These are phyloP conservation scores for Proterorhinus semilunaris DNA, from an alignment of 2,113 vertebrate genomes.

Conservation along the genomic window DNA sequence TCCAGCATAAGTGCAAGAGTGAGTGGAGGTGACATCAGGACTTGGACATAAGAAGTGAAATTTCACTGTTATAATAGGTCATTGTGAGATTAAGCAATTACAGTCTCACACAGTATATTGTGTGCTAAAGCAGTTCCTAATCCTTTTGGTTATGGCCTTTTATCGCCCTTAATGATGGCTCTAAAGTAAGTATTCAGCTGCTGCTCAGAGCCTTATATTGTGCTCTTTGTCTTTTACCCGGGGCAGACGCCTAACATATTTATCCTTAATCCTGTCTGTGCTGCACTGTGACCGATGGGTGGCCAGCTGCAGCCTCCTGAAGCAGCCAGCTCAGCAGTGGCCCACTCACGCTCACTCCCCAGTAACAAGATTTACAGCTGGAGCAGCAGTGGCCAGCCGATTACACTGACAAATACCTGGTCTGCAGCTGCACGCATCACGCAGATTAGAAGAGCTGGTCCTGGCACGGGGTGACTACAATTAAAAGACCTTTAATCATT, in stretches of 20 bases:
- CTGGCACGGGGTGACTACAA: slow-evolving; percentile 36
- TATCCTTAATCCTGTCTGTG: slow-evolving; percentile 69
- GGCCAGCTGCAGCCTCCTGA: slow-evolving; percentile 56
- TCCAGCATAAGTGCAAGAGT: not conserved
- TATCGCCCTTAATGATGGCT: slow-evolving; percentile 64
- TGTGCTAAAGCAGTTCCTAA: slow-evolving; percentile 63
- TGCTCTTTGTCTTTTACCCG: slow-evolving; percentile 56
- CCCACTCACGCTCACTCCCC: slow-evolving; percentile 34
- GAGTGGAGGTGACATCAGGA: slow-evolving; percentile 17
- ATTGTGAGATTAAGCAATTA: slow-evolving; percentile 61
- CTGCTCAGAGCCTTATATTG: slow-evolving; percentile 43
- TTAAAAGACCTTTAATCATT: slow-evolving; percentile 34
- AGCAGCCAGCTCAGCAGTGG: slow-evolving; percentile 57
- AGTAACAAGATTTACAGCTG: slow-evolving; percentile 71
- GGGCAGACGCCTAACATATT: slow-evolving; percentile 71
- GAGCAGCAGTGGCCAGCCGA: slow-evolving; percentile 54
- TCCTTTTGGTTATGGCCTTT: slow-evolving; percentile 59
- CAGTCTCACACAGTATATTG: slow-evolving; percentile 55
- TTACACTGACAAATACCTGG: slow-evolving; percentile 70
- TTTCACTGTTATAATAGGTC: slow-evolving; percentile 58
- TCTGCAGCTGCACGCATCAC: slow-evolving; percentile 65
- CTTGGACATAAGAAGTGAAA: slow-evolving; percentile 16
- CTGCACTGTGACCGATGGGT: slow-evolving; percentile 69
- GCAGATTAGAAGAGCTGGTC: slow-evolving; percentile 46
- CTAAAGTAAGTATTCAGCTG: slow-evolving; percentile 45